Evolutionary conservation across 2,888 invertebrate species (phyloP), one percentile per base, ranked within the genome.

Genomic region (Disparrhopalites patrizii): DNA sequence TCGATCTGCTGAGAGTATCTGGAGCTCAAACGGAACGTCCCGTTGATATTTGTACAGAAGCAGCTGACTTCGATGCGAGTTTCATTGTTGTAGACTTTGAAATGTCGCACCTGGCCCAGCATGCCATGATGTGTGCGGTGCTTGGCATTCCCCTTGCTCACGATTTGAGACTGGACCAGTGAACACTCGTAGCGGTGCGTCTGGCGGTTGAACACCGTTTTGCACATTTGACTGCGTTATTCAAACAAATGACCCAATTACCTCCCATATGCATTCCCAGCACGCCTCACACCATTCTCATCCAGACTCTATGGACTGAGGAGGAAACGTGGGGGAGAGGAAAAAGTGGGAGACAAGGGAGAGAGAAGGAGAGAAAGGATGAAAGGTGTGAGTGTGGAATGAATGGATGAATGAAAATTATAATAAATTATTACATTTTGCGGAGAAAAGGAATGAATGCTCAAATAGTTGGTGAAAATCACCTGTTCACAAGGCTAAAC

Each of bases 1-100:
- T 65, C 62, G 3, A 68, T 33, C 33, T 64, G 64, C 43, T 64
- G 64, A 1, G 47, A 20, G 31, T 64, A 64, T 25, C 57, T 64
- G 18, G 64, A 64, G 50, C 47, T 57, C 3, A 56, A 47, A 23
- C 33, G 56, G 4, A 64, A 18, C 3, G 64, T 31, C 7, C 43
- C 43, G 20, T 43, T 63, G 1, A 63, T 10, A 51, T 55, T 55
- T 54, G 52, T 63, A 50, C 64, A 64, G 31, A 64, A 64, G 20
- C 64, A 64, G 28, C 43, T 64, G 47, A 56, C 43, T 56, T 56
- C 47, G 20, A 64, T 56, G 23, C 57, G 28, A 7, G 64, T 64
- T 5, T 64, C 55, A 31, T 64, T 64, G 31, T 38, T 56, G 50
- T 43, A 64, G 15, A 64, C 43, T 50, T 57, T 56, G 55, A 57